These are phyloP conservation scores for Caenorhabditis japonica DNA, from an alignment of 2,888 invertebrate species.

Conservation along the genomic window DNA sequence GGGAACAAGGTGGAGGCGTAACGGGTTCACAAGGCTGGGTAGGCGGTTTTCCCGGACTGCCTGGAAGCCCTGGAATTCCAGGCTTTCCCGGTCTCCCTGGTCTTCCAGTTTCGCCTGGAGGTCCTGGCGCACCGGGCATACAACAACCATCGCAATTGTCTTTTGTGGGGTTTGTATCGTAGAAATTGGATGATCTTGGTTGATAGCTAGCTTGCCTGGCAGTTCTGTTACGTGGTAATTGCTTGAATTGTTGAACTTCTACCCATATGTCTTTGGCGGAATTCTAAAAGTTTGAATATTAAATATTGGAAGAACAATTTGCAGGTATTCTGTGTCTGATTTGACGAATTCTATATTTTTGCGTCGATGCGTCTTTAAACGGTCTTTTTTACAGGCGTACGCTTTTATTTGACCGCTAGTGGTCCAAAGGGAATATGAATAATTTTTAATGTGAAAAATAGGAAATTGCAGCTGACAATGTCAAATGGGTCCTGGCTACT, in stretches of 20 bases:
- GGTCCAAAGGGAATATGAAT: too few relatives aligned
- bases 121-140: constrained; percentile 32
- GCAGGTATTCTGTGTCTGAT: too few relatives aligned
- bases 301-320: too few relatives aligned
- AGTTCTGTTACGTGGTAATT: constrained; percentile 37
- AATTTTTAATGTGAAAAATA: too few relatives aligned
- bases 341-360: too few relatives aligned
- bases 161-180: constrained; percentile 8
- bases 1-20: constrained; percentile 54
- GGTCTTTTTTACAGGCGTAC: too few relatives aligned
- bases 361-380: too few relatives aligned
- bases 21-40: constrained; percentile 44
- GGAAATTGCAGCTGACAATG: too few relatives aligned
- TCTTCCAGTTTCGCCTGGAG: constrained; percentile 46
- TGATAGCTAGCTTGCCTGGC: constrained; percentile 27
- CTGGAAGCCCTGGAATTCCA: constrained; percentile 54
- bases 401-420: too few relatives aligned
- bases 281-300: constrained; percentile 26
- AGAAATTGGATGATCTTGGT: too few relatives aligned
- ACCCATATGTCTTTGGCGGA: constrained; percentile 48
- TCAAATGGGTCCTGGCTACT: too few relatives aligned
- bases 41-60: constrained; percentile 56
- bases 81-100: constrained; percentile 53
- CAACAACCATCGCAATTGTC: constrained; percentile 44
- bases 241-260: constrained; percentile 42